Evolutionary conservation across 2,113 vertebrate genomes (phyloP), one percentile per base, ranked within the genome.

Genomic region (Sinocyclocheilus maitianheensis): DNA sequence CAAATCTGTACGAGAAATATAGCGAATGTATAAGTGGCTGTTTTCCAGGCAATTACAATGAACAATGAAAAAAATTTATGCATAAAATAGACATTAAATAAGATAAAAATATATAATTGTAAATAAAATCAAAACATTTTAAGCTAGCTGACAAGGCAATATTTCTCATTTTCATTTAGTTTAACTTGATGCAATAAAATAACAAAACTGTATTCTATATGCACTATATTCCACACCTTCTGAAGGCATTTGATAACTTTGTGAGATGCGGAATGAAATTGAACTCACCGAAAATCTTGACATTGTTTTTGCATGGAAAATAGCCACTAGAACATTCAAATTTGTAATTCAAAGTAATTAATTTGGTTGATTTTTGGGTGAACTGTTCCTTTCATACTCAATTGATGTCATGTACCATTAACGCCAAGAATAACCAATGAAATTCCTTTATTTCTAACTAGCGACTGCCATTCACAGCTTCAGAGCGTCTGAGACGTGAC

Each of bases 361-460:
- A 34, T 34, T 34, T 34, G 14, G 18, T 12, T 11, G 10, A 75
- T 71, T 37, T 37, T 71, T 34, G 16, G 30, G 7, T 71, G 67
- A 67, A 67, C 5, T 37, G 10, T 48, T 48, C 46, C 11, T 48
- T 48, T 48, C 2, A 37, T 11, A 79, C 51, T 40, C 20, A 62
- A 22, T 2, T 40, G 78, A 76, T 46, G 40, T 24, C 18, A 40
- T 43, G 20, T n/a, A 22, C 20, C 4, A 0, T 37, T 60, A 3
- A 55, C 9, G 16, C 16, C 24, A 77, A 43, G 6, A 67, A 30
- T 81, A 67, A 81, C 79, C 43, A 67, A 67, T 67, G 40, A 10
- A 67, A 48, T 81, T 22, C 77, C 79, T 81, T n/a, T 81, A 81
- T 81, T 67, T 81, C 40, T 81, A 81, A 81, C 40, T 30, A 81